These are phyloP conservation scores for Cancer borealis DNA, from an alignment of 2,888 invertebrate genomes.

Conservation along the genomic window DNA sequence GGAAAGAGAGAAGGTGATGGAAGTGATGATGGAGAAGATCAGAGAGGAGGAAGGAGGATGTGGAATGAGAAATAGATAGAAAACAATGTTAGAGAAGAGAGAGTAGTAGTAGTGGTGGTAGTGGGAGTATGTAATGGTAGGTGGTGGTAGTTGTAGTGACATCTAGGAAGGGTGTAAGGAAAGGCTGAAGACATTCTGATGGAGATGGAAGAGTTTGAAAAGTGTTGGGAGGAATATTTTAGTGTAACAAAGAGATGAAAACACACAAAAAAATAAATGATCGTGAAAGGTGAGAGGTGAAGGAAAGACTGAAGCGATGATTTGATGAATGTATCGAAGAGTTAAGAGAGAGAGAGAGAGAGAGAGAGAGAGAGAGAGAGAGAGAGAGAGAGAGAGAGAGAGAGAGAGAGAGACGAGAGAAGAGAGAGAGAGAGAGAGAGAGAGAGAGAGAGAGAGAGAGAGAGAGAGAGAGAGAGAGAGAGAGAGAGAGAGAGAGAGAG, in stretches of 20 bases:
- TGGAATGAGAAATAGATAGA: neutral
- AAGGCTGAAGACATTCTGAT: neutral
- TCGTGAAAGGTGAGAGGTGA: constrained; percentile 10
- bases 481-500: neutral
- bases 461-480: neutral
- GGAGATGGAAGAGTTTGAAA: neutral
- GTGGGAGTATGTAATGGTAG: neutral
- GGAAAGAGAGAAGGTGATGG: constrained; percentile 10
- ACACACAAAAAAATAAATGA: neutral
- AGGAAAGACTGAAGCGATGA: constrained; percentile 21
- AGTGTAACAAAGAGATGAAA: constrained; percentile 27
- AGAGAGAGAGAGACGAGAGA: neutral
- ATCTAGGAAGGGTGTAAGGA: neutral
- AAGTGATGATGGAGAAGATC: neutral
- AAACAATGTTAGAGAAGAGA: neutral
- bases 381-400: neutral
- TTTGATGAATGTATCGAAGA: neutral
- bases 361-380: neutral
- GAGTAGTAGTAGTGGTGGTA: neutral
- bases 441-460: neutral
- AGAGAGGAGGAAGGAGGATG: neutral
- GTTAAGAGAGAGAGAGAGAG: neutral
- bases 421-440: constrained; percentile 5
- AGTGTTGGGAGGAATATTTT: neutral
- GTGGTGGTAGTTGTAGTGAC: neutral